Conservation (phyloP, 2,113 vertebrate genomes). For the Uria aalge region DNA sequence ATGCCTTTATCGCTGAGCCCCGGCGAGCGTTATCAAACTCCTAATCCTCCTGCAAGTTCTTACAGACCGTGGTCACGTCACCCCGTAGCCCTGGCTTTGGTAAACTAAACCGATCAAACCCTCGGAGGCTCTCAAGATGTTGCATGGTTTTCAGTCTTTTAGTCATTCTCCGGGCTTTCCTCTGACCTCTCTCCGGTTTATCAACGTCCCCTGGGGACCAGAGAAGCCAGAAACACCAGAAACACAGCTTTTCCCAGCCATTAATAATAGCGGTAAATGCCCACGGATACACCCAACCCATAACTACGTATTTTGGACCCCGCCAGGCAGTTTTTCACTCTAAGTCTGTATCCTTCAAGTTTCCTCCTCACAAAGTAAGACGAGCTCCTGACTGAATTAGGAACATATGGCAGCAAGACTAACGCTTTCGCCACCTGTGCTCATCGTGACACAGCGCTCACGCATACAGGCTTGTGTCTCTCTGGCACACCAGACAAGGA, state of each 20-base stretch:
- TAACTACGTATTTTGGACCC: not conserved
- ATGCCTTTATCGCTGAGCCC: not conserved
- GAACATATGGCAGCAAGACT: not conserved
- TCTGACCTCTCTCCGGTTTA: not conserved
- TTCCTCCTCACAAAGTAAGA: not conserved
- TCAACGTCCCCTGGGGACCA: not conserved
- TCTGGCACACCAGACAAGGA: not conserved
- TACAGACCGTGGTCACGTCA: not conserved
- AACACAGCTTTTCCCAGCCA: not conserved
- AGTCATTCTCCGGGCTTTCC: not conserved
- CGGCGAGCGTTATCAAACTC: not conserved
- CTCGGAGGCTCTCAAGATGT: not conserved
- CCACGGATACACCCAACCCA: not conserved
- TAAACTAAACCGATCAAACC: not conserved
- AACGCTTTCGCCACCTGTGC: not conserved
- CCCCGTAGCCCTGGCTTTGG: not conserved
- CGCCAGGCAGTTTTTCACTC: not conserved
- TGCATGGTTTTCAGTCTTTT: not conserved
- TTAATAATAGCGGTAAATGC: not conserved
- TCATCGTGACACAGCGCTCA: rapidly evolving
- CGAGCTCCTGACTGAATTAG: not conserved
- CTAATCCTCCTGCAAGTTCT: not conserved
- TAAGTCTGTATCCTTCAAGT: not conserved
- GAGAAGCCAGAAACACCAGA: not conserved
- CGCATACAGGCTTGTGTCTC: not conserved